A percentile compares a stretch with the other conserved stretches of the same genome.
Conservation (phyloP, 1,140 invertebrate species). For the Platorchestia sp. region DNA sequence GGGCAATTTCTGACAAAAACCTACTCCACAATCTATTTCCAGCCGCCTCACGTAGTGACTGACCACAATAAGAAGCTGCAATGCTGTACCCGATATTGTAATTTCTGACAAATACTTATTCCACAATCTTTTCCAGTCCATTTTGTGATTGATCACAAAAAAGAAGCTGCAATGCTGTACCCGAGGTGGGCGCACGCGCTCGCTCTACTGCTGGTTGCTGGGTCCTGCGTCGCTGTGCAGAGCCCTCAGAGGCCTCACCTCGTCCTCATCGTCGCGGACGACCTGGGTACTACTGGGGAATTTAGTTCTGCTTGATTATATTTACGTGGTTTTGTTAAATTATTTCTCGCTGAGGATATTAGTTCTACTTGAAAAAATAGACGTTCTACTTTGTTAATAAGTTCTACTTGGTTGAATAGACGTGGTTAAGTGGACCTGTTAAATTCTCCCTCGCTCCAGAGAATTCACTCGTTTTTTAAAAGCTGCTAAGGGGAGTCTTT, state of each 20-base stretch:
- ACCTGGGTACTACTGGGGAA: neutral
- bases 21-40: neutral
- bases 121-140: neutral
- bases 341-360: no score
- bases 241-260: neutral
- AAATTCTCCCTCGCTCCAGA: no score
- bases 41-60: neutral
- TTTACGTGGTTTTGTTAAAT: no score
- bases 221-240: neutral
- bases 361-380: no score
- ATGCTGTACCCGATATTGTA: neutral
- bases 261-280: constrained; percentile 30
- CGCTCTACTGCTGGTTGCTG: neutral
- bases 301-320: no score
- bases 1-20: neutral
- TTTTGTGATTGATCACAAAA: neutral
- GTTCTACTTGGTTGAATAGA: neutral
- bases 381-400: no score
- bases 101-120: neutral
- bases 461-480: no score
- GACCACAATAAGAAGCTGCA: neutral
- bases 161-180: neutral
- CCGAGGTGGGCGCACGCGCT: neutral
- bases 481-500: no score
- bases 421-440: neutral